A percentile compares a stretch with the other conserved stretches of the same genome.
These are phyloP conservation scores for Paratrypauchen microcephalus DNA, from an alignment of 2,797 vertebrate genomes.

Conservation along the genomic window DNA sequence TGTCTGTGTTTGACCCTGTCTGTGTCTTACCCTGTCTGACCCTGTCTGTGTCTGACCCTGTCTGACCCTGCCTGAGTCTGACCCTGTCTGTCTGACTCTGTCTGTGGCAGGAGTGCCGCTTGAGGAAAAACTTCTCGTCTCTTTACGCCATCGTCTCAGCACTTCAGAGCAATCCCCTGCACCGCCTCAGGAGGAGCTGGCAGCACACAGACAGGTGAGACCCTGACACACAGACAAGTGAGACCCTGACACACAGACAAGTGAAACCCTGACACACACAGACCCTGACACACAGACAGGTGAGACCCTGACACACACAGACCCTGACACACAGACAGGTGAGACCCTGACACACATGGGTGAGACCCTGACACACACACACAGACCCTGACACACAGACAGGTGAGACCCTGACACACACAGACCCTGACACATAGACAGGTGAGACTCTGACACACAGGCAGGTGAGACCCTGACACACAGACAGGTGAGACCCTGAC, in stretches of 20 bases:
- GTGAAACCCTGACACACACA: constrained; percentile 83
- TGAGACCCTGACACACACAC: not conserved
- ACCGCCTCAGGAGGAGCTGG: constrained; percentile 87
- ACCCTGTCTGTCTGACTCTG: not conserved
- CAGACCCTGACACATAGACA: not conserved
- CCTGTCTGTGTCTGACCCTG: too few relatives aligned
- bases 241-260: constrained; percentile 77
- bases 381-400: constrained; percentile 61
- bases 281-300: constrained; percentile 83
- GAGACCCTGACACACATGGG: too few relatives aligned
- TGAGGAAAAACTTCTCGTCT: constrained; percentile 89
- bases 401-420: constrained; percentile 53
- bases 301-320: constrained; percentile 38
- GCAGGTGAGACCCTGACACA: too few relatives aligned
- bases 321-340: not conserved
- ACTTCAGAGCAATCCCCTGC: constrained; percentile 87
- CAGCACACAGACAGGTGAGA: constrained; percentile 85
- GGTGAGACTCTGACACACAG: constrained; percentile 35
- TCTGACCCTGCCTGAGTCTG: too few relatives aligned
- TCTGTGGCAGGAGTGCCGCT: constrained; percentile 82
- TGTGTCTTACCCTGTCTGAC: too few relatives aligned
- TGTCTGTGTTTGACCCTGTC: constrained; percentile 1
- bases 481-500: too few relatives aligned
- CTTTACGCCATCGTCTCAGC: constrained; percentile 88
- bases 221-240: not conserved